Evolutionary conservation across 2,888 invertebrate species (phyloP).

Genomic region (Aproaerema taeniolella): DNA sequence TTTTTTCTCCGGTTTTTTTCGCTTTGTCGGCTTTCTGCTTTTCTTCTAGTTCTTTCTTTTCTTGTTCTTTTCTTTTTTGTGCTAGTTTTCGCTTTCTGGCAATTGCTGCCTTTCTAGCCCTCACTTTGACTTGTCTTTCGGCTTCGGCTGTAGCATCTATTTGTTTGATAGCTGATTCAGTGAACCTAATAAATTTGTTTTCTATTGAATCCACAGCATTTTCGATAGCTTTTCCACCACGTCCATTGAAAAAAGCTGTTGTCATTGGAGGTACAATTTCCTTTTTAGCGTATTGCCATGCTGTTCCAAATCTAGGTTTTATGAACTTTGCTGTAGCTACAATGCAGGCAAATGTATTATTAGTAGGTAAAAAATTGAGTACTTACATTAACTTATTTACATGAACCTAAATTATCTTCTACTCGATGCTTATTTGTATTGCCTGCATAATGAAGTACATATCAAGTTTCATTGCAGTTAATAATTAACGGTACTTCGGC

Average conservation of each 20-base stretch:
- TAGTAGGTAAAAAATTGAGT: no score
- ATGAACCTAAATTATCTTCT: no score
- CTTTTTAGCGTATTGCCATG: slow-evolving; percentile 60
- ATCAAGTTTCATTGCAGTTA: no score
- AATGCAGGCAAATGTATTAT: no score
- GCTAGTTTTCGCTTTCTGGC: slow-evolving; percentile 17
- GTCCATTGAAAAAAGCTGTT: slow-evolving; percentile 37
- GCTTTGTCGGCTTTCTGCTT: slow-evolving; percentile 10
- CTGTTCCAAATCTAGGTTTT: slow-evolving; percentile 29
- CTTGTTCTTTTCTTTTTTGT: slow-evolving; percentile 15
- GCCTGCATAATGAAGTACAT: no score
- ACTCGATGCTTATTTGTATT: no score
- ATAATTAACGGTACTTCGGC: no score
- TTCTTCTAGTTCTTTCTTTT: slow-evolving; percentile 14
- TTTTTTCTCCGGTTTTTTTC: slow-evolving; percentile 20
- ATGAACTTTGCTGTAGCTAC: slow-evolving; percentile 40
- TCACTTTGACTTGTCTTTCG: slow-evolving; percentile 20
- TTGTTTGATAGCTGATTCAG: slow-evolving; percentile 35
- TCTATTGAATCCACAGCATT: no score
- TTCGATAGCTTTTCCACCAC: slow-evolving; percentile 42
- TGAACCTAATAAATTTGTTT: slow-evolving; percentile 35
- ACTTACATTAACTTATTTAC: no score
- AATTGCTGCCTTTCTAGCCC: slow-evolving; percentile 26
- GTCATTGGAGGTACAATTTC: slow-evolving; percentile 59
- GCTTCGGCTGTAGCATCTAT: slow-evolving; percentile 35